phyloP scores from a whole-genome alignment of 2,797 vertebrate genomes.

The Florisuga fusca region DNA sequence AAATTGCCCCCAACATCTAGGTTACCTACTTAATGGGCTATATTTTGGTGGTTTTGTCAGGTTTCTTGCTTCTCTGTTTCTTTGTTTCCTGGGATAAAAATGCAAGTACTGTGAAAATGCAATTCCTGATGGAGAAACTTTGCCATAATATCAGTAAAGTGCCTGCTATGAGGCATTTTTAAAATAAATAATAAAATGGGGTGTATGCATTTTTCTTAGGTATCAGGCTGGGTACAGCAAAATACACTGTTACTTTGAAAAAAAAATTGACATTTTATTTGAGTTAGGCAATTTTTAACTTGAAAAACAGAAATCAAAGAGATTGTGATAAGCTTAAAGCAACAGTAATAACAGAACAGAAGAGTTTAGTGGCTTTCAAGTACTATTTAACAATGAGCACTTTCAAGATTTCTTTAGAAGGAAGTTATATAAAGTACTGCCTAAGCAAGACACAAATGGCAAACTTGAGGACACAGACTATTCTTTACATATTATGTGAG shows the following conservation, averaged over 20 bases:
- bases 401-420: not conserved
- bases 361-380: not conserved
- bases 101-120: not conserved
- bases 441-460: not conserved
- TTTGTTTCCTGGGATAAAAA: not conserved
- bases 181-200: not conserved
- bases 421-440: not conserved
- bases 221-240: not conserved
- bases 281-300: not conserved
- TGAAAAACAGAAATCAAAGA: not conserved
- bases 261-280: not conserved
- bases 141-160: not conserved
- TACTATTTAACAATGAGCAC: not conserved
- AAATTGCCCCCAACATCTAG: not conserved
- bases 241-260: not conserved
- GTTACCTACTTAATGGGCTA: not conserved
- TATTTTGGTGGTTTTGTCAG: too few species aligned
- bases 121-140: not conserved
- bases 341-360: not conserved
- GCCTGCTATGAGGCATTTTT: not conserved
- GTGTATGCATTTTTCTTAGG: not conserved
- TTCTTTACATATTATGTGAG: not conserved
- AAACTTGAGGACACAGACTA: not conserved
- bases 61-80: not conserved
- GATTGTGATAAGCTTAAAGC: not conserved